Percentiles rank a stretch among this genome's conserved stretches.
phyloP scores from a whole-genome alignment of 2,888 invertebrate genomes.

The Tribolium freemani region DNA sequence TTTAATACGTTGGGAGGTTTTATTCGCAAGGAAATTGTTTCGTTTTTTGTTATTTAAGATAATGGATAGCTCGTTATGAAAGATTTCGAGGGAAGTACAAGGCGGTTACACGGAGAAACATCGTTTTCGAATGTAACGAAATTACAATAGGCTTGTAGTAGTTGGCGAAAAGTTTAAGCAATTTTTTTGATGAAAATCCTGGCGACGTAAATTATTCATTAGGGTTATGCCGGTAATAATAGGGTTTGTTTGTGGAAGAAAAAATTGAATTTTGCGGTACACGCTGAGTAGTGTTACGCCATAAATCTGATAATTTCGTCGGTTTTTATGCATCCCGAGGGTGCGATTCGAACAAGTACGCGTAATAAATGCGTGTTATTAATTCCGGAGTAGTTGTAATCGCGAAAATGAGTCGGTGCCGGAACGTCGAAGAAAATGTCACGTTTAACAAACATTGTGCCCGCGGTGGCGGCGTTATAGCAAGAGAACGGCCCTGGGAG shows the following conservation, averaged over 20 bases:
- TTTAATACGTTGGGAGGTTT: not conserved
- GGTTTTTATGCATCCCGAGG: slow-evolving; percentile 50
- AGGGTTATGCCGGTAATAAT: slow-evolving; percentile 11
- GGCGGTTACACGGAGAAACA: not conserved
- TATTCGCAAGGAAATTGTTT: not conserved
- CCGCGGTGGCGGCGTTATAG: slow-evolving; percentile 46
- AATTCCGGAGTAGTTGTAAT: slow-evolving; percentile 35
- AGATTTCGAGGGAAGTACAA: not conserved
- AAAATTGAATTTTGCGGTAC: slow-evolving; percentile 29
- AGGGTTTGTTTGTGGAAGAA: slow-evolving; percentile 1
- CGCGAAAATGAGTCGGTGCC: slow-evolving; percentile 35
- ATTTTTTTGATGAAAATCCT: slow-evolving; percentile 16
- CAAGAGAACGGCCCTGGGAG: slow-evolving; percentile 42
- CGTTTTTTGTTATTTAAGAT: not conserved
- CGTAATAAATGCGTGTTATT: slow-evolving; percentile 52
- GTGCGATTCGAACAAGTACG: slow-evolving; percentile 50
- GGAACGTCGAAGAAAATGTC: slow-evolving; percentile 46
- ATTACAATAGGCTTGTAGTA: not conserved
- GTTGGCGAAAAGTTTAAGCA: too few species aligned
- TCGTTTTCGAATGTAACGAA: not conserved
- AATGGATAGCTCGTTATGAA: not conserved
- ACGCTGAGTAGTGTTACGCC: not conserved
- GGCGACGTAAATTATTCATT: slow-evolving; percentile 26
- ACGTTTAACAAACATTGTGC: slow-evolving; percentile 59
- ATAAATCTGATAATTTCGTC: slow-evolving; percentile 19